Conservation (phyloP, 2,888 invertebrate genomes). For the Calameuta pallipes region DNA sequence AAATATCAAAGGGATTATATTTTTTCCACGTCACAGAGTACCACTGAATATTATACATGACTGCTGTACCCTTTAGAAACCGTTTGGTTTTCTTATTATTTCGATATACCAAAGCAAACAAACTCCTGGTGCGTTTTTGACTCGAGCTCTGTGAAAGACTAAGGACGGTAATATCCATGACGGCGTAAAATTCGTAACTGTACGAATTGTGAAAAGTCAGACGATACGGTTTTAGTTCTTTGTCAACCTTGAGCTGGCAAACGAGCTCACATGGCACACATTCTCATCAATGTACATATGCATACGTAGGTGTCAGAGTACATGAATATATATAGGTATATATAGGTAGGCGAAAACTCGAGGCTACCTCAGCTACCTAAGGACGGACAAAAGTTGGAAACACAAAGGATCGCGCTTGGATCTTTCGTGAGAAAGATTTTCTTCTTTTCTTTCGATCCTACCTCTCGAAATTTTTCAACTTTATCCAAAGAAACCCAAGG, state of each 20-base stretch:
- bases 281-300: background rate
- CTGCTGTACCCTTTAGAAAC: background rate
- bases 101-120: background rate
- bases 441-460: background rate
- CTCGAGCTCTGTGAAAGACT: background rate
- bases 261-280: background rate
- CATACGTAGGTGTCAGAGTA: background rate
- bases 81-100: background rate
- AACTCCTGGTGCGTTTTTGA: background rate
- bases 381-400: background rate
- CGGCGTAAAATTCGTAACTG: background rate
- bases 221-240: slow-evolving; percentile 2
- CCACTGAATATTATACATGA: background rate
- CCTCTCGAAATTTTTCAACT: background rate
- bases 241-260: slow-evolving; percentile 8
- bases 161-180: background rate
- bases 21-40: background rate
- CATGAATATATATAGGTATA: background rate
- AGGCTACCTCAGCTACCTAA: background rate
- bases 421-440: slow-evolving; percentile 6
- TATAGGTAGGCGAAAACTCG: background rate
- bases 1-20: background rate
- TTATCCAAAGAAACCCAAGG: background rate
- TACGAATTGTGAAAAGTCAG: background rate
- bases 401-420: slow-evolving; percentile 5